These are phyloP conservation scores for Oscheius sp. DNA, from an alignment of 2,888 invertebrate genomes.

Conservation along the genomic window DNA sequence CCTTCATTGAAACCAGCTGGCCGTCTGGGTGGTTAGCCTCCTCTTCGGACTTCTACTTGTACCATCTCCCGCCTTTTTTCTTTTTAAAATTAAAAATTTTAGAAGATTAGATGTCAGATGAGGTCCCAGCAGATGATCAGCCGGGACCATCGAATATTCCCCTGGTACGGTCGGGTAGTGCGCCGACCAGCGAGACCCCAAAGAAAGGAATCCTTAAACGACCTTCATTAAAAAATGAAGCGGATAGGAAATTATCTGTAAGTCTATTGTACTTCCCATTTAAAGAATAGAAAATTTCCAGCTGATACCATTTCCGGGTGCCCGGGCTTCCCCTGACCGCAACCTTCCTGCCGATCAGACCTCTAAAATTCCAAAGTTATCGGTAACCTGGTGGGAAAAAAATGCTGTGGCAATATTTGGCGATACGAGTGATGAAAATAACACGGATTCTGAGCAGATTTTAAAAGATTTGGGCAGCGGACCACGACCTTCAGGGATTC, in stretches of 20 bases:
- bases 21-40: neutral
- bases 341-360: constrained; percentile 52
- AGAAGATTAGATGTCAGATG: constrained; percentile 31
- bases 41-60: neutral
- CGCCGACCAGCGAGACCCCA: constrained; percentile 37
- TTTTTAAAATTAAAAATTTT: neutral
- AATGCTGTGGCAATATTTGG: constrained; percentile 72
- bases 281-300: constrained; percentile 13
- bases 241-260: constrained; percentile 4
- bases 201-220: constrained; percentile 67
- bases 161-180: neutral
- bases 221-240: constrained; percentile 33
- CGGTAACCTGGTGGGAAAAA: constrained; percentile 72
- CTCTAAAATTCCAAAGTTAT: constrained; percentile 61
- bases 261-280: neutral
- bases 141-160: constrained; percentile 20
- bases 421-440: constrained; percentile 71
- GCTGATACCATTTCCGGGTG: constrained; percentile 49
- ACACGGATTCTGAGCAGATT: constrained; percentile 65
- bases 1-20: constrained; percentile 30
- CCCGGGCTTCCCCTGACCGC: constrained; percentile 59
- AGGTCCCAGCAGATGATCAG: constrained; percentile 22
- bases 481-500: constrained; percentile 32
- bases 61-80: neutral
- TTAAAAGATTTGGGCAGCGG: constrained; percentile 51